Evolutionary conservation across 1,140 invertebrate species (phyloP).

Genomic region (Penaeus vannamei): DNA sequence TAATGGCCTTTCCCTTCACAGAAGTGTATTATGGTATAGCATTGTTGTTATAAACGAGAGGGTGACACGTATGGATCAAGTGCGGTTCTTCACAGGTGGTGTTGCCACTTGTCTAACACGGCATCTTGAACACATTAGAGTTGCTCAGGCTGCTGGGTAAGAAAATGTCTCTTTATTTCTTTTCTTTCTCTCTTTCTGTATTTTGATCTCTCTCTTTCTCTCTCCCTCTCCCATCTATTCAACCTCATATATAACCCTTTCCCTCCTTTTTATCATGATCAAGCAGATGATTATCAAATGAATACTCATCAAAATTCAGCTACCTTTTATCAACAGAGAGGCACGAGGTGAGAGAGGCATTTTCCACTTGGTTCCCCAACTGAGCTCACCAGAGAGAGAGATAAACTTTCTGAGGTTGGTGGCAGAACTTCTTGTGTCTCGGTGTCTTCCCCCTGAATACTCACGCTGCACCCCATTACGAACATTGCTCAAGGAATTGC

Average conservation of each 20-base stretch:
- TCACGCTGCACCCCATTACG: conserved; percentile 81
- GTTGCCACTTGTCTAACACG: conserved; percentile 84
- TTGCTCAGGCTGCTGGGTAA: conserved; percentile 82
- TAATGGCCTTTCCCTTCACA: conserved; percentile 72
- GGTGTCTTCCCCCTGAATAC: conserved; percentile 85
- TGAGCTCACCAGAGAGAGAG: conserved; percentile 82
- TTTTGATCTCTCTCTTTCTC: neutral
- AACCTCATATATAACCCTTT: no score
- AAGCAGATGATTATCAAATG: no score
- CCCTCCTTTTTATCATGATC: no score
- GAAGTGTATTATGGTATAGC: conserved; percentile 86
- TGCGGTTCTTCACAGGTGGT: conserved; percentile 86
- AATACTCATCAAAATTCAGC: no score
- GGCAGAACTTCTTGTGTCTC: conserved; percentile 85
- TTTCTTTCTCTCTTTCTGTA: neutral
- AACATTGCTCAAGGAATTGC: conserved; percentile 85
- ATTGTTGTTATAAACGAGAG: conserved; percentile 83
- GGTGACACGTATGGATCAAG: conserved; percentile 82
- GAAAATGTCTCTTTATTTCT: neutral
- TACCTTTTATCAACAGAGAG: conserved; percentile 72
- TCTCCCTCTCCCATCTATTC: neutral
- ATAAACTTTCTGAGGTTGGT: conserved; percentile 85
- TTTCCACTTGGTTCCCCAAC: conserved; percentile 83
- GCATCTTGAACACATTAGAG: conserved; percentile 88
- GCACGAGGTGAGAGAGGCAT: conserved; percentile 75